Percentiles rank a stretch among this genome's conserved stretches.
phyloP scores from a whole-genome alignment of 1,140 invertebrate species.

The Drosophila biarmipes region DNA sequence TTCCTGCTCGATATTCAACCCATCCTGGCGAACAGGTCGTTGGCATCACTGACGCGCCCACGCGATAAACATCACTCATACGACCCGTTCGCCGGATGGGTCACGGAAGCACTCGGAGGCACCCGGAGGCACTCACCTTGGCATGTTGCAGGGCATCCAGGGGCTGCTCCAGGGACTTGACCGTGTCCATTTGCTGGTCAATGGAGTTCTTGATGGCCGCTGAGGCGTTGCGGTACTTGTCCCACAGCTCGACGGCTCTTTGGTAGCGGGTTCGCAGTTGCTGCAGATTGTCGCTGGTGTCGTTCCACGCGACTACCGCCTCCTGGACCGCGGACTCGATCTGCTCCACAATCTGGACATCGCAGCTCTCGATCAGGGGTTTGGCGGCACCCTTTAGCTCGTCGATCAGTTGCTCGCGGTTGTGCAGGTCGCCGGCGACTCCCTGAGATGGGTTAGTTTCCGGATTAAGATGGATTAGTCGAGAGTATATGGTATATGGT shows the following conservation, averaged over 20 bases:
- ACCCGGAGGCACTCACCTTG: slow-evolving; percentile 70
- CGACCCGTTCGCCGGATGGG: slow-evolving; percentile 20
- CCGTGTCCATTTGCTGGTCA: slow-evolving; percentile 87
- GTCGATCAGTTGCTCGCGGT: slow-evolving; percentile 89
- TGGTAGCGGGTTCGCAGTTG: slow-evolving; percentile 90
- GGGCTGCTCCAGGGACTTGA: slow-evolving; percentile 79
- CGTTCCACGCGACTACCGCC: slow-evolving; percentile 90
- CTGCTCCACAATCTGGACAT: slow-evolving; percentile 88
- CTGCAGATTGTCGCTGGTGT: slow-evolving; percentile 89
- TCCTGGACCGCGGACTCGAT: slow-evolving; percentile 90
- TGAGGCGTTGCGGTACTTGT: slow-evolving; percentile 90
- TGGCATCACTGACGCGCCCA: slow-evolving; percentile 4
- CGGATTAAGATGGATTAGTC: slow-evolving; percentile 14
- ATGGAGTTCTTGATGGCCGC: slow-evolving; percentile 90
- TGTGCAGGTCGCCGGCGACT: slow-evolving; percentile 87
- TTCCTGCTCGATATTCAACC: not conserved
- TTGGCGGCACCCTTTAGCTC: slow-evolving; percentile 89
- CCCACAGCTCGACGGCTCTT: slow-evolving; percentile 91
- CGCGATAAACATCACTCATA: slow-evolving; percentile 21
- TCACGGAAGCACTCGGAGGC: slow-evolving; percentile 13
- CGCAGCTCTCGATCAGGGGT: slow-evolving; percentile 88
- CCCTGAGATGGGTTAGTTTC: slow-evolving; percentile 83
- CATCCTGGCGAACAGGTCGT: not conserved
- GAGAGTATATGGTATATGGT: not conserved
- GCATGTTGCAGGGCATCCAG: slow-evolving; percentile 78